Conservation (phyloP, 1,140 invertebrate genomes). For the Mizuhopecten yessoensis region DNA sequence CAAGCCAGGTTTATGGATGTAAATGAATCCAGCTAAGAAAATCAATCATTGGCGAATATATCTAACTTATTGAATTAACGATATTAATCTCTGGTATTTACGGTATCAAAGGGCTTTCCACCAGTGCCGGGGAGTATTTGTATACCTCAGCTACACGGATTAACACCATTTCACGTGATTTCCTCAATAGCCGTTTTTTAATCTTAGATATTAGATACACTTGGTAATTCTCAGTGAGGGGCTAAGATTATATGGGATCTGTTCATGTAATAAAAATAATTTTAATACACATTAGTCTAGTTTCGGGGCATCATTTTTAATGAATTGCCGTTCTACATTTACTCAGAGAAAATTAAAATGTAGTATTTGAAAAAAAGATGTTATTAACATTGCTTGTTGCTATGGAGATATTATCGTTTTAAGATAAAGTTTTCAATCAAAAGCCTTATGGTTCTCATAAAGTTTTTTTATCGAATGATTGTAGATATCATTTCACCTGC, state of each 20-base stretch:
- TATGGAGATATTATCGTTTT: background rate
- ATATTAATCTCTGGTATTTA: background rate
- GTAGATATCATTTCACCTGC: background rate
- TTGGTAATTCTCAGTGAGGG: too few relatives aligned
- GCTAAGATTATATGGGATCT: too few relatives aligned
- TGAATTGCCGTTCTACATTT: background rate
- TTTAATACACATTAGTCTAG: too few relatives aligned
- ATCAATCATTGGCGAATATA: constrained; percentile 1
- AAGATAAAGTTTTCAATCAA: background rate
- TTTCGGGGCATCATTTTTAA: background rate
- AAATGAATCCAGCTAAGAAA: background rate
- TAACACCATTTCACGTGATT: background rate
- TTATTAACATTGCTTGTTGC: background rate
- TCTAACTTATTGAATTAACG: constrained; percentile 30
- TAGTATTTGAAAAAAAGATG: background rate
- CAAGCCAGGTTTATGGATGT: background rate
- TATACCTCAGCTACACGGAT: background rate
- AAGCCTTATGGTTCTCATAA: background rate
- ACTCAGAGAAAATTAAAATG: background rate
- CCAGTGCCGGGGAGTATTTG: background rate
- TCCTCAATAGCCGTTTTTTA: background rate
- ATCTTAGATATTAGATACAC: too few relatives aligned
- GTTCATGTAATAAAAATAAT: too few relatives aligned
- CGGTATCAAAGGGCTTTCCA: background rate
- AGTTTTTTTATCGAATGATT: background rate